These are phyloP conservation scores for Dione vanillae DNA, from an alignment of 2,888 invertebrate species.

Conservation along the genomic window DNA sequence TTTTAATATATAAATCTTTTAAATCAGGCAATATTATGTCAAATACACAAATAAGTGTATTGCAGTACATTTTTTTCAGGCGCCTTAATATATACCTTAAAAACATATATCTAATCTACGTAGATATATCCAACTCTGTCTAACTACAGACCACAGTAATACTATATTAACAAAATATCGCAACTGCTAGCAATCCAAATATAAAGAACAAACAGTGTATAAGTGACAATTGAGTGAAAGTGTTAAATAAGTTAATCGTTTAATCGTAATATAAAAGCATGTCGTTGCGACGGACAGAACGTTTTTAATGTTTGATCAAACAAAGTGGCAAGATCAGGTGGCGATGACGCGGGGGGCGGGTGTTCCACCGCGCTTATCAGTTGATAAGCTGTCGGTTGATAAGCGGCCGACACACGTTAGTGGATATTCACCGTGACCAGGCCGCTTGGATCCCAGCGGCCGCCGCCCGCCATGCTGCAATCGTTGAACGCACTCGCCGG, in stretches of 20 bases:
- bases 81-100: slow-evolving; percentile 6
- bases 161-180: slow-evolving; percentile 55
- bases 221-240: slow-evolving; percentile 44
- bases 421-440: slow-evolving; percentile 79
- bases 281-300: slow-evolving; percentile 76
- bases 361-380: slow-evolving; percentile 82
- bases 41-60: background rate
- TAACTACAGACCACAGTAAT: background rate
- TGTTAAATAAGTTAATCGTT: slow-evolving; percentile 52
- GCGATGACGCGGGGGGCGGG: slow-evolving; percentile 81
- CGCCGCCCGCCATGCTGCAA: slow-evolving; percentile 90
- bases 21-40: background rate
- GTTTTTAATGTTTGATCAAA: slow-evolving; percentile 64
- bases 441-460: slow-evolving; percentile 75
- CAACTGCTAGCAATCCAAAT: slow-evolving; percentile 51
- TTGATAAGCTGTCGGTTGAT: slow-evolving; percentile 78
- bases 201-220: slow-evolving; percentile 33
- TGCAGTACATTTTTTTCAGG: slow-evolving; percentile 12
- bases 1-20: too few species aligned
- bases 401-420: slow-evolving; percentile 66
- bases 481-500: slow-evolving; percentile 94
- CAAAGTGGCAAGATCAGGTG: slow-evolving; percentile 72
- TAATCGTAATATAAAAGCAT: slow-evolving; percentile 58
- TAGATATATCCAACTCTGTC: background rate
- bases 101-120: background rate